Base-by-base conservation (phyloP, 1,140 invertebrate genomes). In the Trigoniulus corallinus region DNA sequence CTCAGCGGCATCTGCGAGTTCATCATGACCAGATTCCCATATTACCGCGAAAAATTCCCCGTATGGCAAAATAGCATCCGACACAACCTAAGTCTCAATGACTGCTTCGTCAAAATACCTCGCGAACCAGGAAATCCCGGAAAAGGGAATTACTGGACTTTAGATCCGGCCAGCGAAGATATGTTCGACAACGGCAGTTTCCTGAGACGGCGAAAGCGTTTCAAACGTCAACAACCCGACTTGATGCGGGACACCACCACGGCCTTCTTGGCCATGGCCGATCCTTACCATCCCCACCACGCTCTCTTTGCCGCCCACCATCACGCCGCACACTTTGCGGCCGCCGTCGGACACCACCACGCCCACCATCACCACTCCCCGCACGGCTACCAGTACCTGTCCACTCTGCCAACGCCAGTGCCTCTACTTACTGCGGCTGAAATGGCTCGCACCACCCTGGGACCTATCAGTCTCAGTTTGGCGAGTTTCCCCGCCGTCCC, bases 121-220 rank as follows among this genome's bases (percentile, higher is more conserved):
- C 72, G 95, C 2, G 94, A 98, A 64, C 93, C 94, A 0, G 94
- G 93, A 0, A 98, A 98, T 64, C 95, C 96, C 0, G 93, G 93
- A 0, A 98, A 98, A 61, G 95, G 95, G 0, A 98, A 98, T 63
- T 98, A 98, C 67, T 98, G 95, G 95, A 94, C 92, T 0, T 66
- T 99, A 43, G 93, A 99, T 68, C 95, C 95, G 0, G 70, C 89
- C 50, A 88, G 88, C 1, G 91, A 97, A 62, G 89, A 98, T 62
- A 99, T 99, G 96, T 98, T 99, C 61, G 95, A 98, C 63, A 98
- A 98, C 65, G 96, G 96, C 0, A 93, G 87, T 61, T 98, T 98
- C 62, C 70, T 99, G 40, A 67, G 95, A 2, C 74, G 95, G 20
- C 68, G 95, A 48, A 99, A 98, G 68, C 75, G 95, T 22, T 98